Conservation (phyloP, 2,888 invertebrate species). For the Amblyjoppa proteus region DNA sequence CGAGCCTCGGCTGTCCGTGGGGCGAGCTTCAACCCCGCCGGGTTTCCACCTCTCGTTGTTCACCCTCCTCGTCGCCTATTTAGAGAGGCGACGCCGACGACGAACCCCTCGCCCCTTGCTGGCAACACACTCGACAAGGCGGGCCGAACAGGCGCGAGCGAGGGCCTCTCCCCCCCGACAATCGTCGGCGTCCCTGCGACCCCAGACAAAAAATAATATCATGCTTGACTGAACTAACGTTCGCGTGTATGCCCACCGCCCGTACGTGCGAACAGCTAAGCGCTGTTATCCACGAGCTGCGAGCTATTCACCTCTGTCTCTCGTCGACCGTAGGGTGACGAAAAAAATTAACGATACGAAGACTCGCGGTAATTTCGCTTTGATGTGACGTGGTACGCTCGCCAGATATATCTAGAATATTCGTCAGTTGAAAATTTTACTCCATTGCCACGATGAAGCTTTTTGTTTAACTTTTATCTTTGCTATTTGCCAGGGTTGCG, state of each 20-base stretch:
- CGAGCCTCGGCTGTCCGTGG: constrained; percentile 8
- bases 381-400: background rate
- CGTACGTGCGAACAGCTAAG: constrained; percentile 42
- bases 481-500: constrained; percentile 79
- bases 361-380: constrained; percentile 9
- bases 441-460: background rate
- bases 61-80: constrained; percentile 70
- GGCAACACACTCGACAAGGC: constrained; percentile 65
- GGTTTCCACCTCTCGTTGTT: constrained; percentile 56
- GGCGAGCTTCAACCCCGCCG: constrained; percentile 45
- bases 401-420: constrained; percentile 23
- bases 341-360: constrained; percentile 45
- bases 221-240: constrained; percentile 72
- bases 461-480: background rate
- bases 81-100: constrained; percentile 44
- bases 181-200: constrained; percentile 68
- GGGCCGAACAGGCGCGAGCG: constrained; percentile 39
- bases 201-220: constrained; percentile 74
- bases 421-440: background rate
- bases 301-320: constrained; percentile 20
- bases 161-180: constrained; percentile 32
- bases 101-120: constrained; percentile 41
- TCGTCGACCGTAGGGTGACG: constrained; percentile 35
- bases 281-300: constrained; percentile 55
- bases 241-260: constrained; percentile 45